Conservation (phyloP, 2,888 invertebrate species). For the Andrena minutula region DNA sequence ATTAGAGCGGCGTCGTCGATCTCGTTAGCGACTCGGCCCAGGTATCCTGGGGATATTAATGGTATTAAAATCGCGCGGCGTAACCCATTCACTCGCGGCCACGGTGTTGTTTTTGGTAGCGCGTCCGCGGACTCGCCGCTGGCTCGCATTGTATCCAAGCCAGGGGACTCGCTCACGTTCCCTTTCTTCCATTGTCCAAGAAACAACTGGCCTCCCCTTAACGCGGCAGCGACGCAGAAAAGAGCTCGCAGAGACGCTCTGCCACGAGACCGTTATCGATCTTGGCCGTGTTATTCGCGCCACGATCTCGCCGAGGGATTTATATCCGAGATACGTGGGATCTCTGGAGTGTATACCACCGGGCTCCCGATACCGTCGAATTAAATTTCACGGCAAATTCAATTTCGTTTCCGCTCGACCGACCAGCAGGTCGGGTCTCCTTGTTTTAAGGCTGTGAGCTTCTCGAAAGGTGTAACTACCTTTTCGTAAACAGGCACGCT, state of each 20-base stretch:
- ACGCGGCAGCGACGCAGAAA: neutral
- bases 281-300: constrained; percentile 12
- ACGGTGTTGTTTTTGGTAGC: neutral
- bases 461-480: neutral
- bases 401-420: constrained; percentile 24
- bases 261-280: constrained; percentile 17
- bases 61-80: constrained; percentile 66
- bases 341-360: neutral
- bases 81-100: constrained; percentile 36
- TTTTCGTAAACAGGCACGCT: neutral
- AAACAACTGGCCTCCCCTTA: neutral
- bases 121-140: constrained; percentile 8
- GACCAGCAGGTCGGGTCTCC: neutral
- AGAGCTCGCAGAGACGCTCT: neutral
- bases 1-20: constrained; percentile 41
- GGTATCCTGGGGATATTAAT: constrained; percentile 57
- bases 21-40: constrained; percentile 51
- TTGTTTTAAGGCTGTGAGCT: neutral
- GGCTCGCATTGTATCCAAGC: neutral
- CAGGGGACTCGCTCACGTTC: neutral
- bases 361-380: constrained; percentile 24
- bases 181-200: neutral
- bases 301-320: constrained; percentile 24
- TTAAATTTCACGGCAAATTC: constrained; percentile 35
- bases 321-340: constrained; percentile 13